Base-by-base conservation (phyloP, 2,888 invertebrate species). In the Tetranychus piercei region DNA sequence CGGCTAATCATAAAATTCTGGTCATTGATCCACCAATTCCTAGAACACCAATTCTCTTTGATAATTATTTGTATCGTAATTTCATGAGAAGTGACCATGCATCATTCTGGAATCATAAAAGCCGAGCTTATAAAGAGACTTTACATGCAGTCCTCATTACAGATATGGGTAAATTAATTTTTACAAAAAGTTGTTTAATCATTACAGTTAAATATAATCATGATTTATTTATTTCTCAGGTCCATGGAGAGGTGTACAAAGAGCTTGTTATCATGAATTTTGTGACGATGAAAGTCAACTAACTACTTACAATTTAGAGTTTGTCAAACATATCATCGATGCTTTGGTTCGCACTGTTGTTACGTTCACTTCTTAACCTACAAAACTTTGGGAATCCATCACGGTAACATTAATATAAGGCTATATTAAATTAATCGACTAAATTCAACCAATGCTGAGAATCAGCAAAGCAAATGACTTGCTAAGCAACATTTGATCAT, bases 261-360 rank as follows among this genome's bases (percentile, higher is more conserved):
- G 65, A 15, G 65, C 15, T 65, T 65, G 65, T 6, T 65, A 65
- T 65, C 65, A 65, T 6, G n/a, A 65, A 65, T n/a, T 18, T 18
- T 65, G 65, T 65, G 65, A 65, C n/a, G 65, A 65, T 65, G 18
- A 18, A 65, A 65, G 65, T 65, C 65, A 65, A 65, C n/a, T 65
- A n/a, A 65, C 65, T 18, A 65, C 15, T 18, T 15, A 15, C 18
- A 65, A 65, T 65, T n/a, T 65, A 18, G n/a, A 18, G 15, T 65
- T 65, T 65, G 18, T 65, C n/a, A 65, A 65, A 18, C 15, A 65
- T 18, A 65, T 65, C n/a, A 65, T 65, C 4, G 15, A 65, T 65
- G 65, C 15, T 18, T 65, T 65, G 65, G 34, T 34, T 34, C 34
- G 34, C 34, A 34, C 34, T 34, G 34, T 34, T 34, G 34, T 34